Evolutionary conservation across 2,113 vertebrate species (phyloP).

Genomic region (Castor canadensis): DNA sequence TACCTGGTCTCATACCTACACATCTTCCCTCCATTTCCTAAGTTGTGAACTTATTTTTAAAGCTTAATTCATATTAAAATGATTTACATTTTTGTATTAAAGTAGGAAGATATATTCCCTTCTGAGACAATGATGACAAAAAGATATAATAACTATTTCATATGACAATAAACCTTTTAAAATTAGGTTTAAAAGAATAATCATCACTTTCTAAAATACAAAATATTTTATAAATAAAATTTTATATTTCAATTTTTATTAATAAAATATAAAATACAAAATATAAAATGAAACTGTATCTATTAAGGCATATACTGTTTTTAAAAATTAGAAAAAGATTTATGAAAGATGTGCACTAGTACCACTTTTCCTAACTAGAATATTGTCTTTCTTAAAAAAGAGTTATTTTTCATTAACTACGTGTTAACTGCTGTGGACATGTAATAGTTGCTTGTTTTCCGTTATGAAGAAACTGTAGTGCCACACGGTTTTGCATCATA

Average conservation of each 20-base stretch:
- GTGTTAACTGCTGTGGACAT: neutral
- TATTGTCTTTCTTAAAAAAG: neutral
- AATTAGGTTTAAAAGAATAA: neutral
- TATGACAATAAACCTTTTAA: neutral
- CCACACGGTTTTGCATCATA: neutral
- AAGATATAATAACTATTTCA: neutral
- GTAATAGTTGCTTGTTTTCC: neutral
- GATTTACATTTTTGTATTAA: constrained; percentile 24
- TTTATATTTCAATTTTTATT: too few species aligned
- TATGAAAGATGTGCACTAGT: neutral
- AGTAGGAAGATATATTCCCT: neutral
- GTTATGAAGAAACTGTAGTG: neutral
- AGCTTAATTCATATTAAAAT: neutral
- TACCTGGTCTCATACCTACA: too few species aligned
- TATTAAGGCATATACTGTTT: neutral
- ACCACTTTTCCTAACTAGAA: neutral
- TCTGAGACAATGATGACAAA: neutral
- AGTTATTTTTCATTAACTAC: constrained; percentile 13
- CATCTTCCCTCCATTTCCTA: too few species aligned
- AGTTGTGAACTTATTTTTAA: constrained; percentile 14
- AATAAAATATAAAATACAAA: neutral
- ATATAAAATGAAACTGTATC: neutral
- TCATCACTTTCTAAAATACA: too few species aligned
- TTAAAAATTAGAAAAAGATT: constrained; percentile 8
- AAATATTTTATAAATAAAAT: too few species aligned